Conservation (phyloP, 1,140 invertebrate genomes). For the Drosophila santomea region DNA sequence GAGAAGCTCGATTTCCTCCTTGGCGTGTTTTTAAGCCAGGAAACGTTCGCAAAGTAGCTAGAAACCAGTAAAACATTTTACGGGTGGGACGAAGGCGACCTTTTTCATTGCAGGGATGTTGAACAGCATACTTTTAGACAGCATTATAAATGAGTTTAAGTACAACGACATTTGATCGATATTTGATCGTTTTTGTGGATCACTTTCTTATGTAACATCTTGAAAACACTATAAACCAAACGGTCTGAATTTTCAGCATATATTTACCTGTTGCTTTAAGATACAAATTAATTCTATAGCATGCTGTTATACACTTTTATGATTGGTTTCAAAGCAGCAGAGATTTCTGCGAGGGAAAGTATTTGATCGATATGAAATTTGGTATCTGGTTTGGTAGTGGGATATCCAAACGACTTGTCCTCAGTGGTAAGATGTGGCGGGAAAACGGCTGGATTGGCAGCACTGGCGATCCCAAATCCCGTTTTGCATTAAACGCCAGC, state of each 20-base stretch:
- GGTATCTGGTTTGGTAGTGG: background rate
- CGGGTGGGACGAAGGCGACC: background rate
- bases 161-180: too few species aligned
- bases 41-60: background rate
- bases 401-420: background rate
- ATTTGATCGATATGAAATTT: background rate
- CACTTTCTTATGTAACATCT: too few species aligned
- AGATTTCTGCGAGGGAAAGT: background rate
- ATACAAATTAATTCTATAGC: background rate
- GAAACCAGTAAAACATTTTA: background rate
- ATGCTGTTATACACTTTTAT: background rate
- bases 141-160: too few species aligned
- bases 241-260: too few species aligned
- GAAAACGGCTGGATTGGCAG: slow-evolving; percentile 14
- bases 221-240: too few species aligned
- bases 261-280: too few species aligned
- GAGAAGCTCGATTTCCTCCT: slow-evolving; percentile 20
- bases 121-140: too few species aligned
- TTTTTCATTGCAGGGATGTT: background rate
- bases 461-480: slow-evolving; percentile 45
- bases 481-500: slow-evolving; percentile 57
- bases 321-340: background rate
- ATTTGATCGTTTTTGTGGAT: too few species aligned
- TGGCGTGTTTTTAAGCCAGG: too few species aligned
- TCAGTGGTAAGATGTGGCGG: background rate